Evolutionary conservation across 2,113 vertebrate species (phyloP).

Genomic region (Uropsilus gracilis): DNA sequence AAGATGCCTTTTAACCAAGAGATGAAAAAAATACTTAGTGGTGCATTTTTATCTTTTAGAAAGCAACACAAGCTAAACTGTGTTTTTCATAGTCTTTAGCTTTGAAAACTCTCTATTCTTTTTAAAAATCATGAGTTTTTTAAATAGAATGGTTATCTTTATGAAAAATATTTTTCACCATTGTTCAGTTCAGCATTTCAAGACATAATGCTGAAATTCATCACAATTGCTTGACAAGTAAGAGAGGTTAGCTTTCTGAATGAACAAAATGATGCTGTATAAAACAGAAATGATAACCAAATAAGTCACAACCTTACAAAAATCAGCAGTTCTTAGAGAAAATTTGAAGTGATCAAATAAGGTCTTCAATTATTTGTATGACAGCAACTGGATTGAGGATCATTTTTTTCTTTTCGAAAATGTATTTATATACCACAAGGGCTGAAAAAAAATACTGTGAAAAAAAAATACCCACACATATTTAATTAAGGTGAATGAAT

Average conservation of each 20-base stretch:
- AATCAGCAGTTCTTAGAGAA: slow-evolving; percentile 3
- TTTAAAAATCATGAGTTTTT: slow-evolving; percentile 17
- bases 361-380: neutral
- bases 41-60: neutral
- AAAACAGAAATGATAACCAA: slow-evolving; percentile 12
- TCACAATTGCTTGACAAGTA: slow-evolving; percentile 1
- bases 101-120: slow-evolving; percentile 21
- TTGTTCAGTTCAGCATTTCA: neutral
- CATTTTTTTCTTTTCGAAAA: neutral
- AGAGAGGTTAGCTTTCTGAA: neutral
- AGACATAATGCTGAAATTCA: slow-evolving; percentile 23
- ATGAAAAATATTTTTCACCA: neutral
- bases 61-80: neutral
- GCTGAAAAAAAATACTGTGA: neutral
- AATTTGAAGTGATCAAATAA: neutral
- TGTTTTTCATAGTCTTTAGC: neutral
- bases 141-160: slow-evolving; percentile 15
- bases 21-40: neutral
- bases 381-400: neutral
- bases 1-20: neutral
- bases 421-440: neutral
- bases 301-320: neutral
- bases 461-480: neutral
- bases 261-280: slow-evolving; percentile 13
- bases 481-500: neutral